These are phyloP conservation scores for Pedionomus torquatus DNA, from an alignment of 2,113 vertebrate species.

Conservation along the genomic window DNA sequence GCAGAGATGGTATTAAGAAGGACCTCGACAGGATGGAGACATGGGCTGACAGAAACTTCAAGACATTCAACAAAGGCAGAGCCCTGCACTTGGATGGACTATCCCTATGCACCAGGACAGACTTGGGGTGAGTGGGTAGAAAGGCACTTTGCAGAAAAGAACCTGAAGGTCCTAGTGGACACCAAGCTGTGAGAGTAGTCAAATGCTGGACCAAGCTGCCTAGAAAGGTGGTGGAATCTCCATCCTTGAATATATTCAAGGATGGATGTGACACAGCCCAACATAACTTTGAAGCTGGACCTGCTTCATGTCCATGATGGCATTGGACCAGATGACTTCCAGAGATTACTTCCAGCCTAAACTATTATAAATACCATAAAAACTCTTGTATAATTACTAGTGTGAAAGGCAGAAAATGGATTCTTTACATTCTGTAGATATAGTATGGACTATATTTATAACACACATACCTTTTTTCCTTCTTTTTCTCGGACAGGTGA, in stretches of 20 bases:
- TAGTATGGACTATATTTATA: not conserved
- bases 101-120: not conserved
- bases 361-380: not conserved
- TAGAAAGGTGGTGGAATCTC: not conserved
- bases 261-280: fast-evolving
- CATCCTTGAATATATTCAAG: not conserved
- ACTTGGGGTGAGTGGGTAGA: not conserved
- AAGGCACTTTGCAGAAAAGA: not conserved
- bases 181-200: not conserved
- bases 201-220: not conserved
- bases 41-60: not conserved
- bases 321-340: not conserved
- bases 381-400: not conserved
- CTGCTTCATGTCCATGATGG: not conserved
- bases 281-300: not conserved
- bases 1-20: not conserved
- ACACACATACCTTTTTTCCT: not conserved
- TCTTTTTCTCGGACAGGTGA: not conserved
- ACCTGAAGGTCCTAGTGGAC: not conserved
- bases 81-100: not conserved
- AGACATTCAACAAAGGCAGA: not conserved
- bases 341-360: not conserved
- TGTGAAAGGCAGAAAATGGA: not conserved
- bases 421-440: not conserved
- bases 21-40: not conserved